Evolutionary conservation across 2,113 vertebrate genomes (phyloP).

Genomic region (Perca fluviatilis): DNA sequence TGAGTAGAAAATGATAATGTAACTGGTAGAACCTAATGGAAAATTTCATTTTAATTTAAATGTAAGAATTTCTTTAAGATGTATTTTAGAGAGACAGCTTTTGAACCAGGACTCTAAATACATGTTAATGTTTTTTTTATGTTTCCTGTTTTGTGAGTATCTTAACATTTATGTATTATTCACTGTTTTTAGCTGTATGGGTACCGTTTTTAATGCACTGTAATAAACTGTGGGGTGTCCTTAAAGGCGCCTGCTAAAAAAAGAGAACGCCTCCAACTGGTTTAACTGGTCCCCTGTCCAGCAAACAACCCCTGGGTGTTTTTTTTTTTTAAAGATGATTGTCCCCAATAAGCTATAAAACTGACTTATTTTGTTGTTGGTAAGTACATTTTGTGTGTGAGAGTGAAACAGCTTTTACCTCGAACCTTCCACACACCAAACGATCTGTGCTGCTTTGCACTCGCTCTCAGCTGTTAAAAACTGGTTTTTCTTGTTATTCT

Average conservation of each 20-base stretch:
- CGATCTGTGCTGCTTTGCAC: neutral
- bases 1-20: neutral
- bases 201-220: no score
- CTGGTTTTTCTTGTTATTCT: constrained; percentile 1
- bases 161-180: no score
- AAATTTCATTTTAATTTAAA: no score
- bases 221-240: no score
- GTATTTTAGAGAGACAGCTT: neutral
- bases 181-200: no score
- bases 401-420: neutral
- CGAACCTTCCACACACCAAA: neutral
- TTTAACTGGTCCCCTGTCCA: neutral
- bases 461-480: neutral
- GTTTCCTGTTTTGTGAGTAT: no score
- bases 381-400: neutral
- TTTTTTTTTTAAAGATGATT: neutral
- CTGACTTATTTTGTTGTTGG: neutral
- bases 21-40: neutral
- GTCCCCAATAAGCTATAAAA: neutral
- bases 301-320: neutral
- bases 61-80: neutral
- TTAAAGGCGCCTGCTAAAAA: no score
- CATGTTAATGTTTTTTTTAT: no score
- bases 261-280: neutral
- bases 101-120: neutral